These are phyloP conservation scores for Sterrhoptilus dennistouni DNA, from an alignment of 2,113 vertebrate genomes.

Conservation along the genomic window DNA sequence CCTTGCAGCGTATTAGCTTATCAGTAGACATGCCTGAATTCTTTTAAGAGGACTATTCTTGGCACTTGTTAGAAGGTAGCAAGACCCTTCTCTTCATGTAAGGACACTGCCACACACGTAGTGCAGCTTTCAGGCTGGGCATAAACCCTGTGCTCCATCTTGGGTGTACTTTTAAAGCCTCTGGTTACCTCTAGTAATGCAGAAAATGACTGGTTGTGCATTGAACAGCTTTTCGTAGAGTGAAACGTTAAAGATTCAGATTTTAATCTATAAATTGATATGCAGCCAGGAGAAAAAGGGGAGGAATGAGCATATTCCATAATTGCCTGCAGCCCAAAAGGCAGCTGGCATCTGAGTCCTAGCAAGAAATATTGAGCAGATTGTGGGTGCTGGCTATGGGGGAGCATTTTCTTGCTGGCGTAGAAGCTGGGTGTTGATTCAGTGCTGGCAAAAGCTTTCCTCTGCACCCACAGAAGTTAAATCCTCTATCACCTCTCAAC, in stretches of 20 bases:
- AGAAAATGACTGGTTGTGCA: not conserved
- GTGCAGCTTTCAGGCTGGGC: not conserved
- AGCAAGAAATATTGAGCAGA: not conserved
- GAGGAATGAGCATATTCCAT: not conserved
- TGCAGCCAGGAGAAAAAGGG: not conserved
- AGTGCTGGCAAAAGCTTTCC: not conserved
- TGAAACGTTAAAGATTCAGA: fast-evolving
- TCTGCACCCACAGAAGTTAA: not conserved
- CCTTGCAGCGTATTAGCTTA: not conserved
- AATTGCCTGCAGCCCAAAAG: conserved; percentile 5
- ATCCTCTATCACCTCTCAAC: not conserved
- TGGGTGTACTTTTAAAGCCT: not conserved
- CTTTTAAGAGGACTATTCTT: not conserved
- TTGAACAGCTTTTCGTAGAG: not conserved
- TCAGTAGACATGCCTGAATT: not conserved
- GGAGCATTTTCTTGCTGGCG: conserved; percentile 8
- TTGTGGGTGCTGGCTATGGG: not conserved
- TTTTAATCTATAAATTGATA: not conserved
- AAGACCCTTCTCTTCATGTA: not conserved
- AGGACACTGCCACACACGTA: not conserved
- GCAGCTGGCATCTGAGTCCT: not conserved
- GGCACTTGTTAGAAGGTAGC: not conserved
- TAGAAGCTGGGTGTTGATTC: not conserved
- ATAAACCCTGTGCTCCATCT: not conserved
- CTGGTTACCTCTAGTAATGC: not conserved